Percentiles rank a stretch among this genome's conserved stretches.
phyloP scores from a whole-genome alignment of 2,113 vertebrate species.

The Percopsis transmontana region DNA sequence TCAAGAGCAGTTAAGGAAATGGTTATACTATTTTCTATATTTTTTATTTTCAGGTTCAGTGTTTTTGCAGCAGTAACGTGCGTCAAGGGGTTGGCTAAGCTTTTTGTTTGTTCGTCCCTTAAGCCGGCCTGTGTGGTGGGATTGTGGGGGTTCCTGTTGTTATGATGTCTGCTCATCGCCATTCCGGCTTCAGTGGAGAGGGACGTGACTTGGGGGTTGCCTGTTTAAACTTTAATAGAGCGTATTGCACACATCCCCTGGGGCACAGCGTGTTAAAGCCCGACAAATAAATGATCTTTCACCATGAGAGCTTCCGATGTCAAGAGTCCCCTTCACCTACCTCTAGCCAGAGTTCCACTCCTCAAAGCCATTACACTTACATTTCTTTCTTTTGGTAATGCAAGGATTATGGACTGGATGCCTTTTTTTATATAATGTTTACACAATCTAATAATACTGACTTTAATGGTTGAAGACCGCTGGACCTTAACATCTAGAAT shows the following conservation, averaged over 20 bases:
- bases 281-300: slow-evolving; percentile 40
- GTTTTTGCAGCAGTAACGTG: neutral
- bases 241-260: slow-evolving; percentile 44
- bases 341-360: slow-evolving; percentile 9
- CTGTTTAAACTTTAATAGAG: slow-evolving; percentile 66
- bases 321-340: slow-evolving; percentile 48
- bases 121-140: neutral
- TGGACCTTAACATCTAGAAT: no score
- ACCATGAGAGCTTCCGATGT: slow-evolving; percentile 33
- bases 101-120: neutral
- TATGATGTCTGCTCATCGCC: neutral
- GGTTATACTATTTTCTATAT: neutral
- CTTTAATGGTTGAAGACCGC: no score
- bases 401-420: neutral
- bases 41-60: neutral
- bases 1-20: neutral
- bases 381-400: slow-evolving; percentile 9
- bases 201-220: slow-evolving; percentile 18
- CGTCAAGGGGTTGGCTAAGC: neutral
- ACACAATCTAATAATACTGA: no score
- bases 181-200: slow-evolving; percentile 10
- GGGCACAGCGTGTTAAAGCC: slow-evolving; percentile 48
- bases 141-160: slow-evolving; percentile 1
- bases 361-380: neutral
- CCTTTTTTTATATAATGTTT: no score